These are phyloP conservation scores for Phenganax marumi DNA, from an alignment of 92 coral and sea anemone genomes.

Conservation along the genomic window DNA sequence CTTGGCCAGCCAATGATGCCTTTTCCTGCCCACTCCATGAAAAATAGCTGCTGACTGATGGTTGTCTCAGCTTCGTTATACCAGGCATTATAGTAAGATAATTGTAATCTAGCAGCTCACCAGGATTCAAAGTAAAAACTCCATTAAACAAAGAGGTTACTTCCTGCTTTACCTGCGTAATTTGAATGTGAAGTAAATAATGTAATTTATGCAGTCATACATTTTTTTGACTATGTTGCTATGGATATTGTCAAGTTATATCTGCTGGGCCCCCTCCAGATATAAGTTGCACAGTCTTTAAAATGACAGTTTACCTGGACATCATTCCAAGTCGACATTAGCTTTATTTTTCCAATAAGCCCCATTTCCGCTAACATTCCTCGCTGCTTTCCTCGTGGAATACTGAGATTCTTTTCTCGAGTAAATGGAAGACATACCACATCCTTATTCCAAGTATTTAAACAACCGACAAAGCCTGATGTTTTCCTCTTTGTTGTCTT, in stretches of 20 bases:
- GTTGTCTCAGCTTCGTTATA: conserved; percentile 2
- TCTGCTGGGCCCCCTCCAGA: background rate
- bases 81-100: conserved; percentile 25
- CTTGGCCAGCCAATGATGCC: conserved; percentile 29
- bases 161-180: conserved; percentile 8
- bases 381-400: conserved; percentile 17
- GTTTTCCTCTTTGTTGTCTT: background rate
- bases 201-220: background rate
- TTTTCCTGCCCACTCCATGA: conserved; percentile 4
- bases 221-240: background rate
- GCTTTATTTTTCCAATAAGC: background rate
- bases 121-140: background rate
- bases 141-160: conserved; percentile 11
- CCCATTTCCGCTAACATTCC: conserved; percentile 3
- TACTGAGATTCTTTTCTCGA: background rate
- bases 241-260: background rate
- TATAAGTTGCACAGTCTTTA: background rate
- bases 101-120: conserved; percentile 7
- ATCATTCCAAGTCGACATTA: conserved; percentile 19
- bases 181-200: background rate
- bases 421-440: conserved; percentile 7
- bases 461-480: conserved; percentile 15
- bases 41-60: background rate
- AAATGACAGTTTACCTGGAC: background rate
- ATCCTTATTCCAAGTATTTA: conserved; percentile 21